These are phyloP conservation scores for Drosophila setifemur DNA, from an alignment of 1,140 invertebrate species.

Conservation along the genomic window DNA sequence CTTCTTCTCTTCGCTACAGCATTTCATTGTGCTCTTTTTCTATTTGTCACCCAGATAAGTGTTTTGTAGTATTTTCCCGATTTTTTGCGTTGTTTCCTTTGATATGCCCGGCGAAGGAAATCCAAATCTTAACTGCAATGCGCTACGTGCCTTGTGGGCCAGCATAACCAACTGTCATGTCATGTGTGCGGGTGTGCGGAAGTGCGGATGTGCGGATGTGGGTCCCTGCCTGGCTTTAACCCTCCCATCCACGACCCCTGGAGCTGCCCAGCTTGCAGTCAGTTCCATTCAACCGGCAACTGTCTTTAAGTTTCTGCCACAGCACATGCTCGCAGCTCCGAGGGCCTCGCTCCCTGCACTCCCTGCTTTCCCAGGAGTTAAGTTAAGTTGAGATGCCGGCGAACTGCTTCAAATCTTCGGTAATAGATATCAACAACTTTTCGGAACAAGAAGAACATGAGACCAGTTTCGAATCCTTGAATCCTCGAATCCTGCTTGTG, in stretches of 20 bases:
- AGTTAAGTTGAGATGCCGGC: conserved; percentile 69
- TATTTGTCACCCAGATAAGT: conserved; percentile 79
- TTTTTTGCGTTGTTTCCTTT: conserved; percentile 50
- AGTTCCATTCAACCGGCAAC: conserved; percentile 73
- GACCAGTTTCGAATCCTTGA: not conserved
- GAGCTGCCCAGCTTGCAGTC: conserved; percentile 34
- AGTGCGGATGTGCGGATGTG: not conserved
- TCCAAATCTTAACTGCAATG: conserved; percentile 78
- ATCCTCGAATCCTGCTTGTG: not conserved
- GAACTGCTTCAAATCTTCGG: conserved; percentile 74
- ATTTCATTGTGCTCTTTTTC: conserved; percentile 48
- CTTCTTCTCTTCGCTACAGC: not conserved
- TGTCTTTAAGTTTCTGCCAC: conserved; percentile 58
- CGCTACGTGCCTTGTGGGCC: conserved; percentile 71
- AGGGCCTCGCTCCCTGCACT: not conserved
- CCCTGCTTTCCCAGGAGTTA: conserved; percentile 37
- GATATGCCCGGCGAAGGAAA: conserved; percentile 62
- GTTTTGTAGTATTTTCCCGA: conserved; percentile 76
- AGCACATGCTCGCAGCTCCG: not conserved
- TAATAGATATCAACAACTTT: conserved; percentile 79
- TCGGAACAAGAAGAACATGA: conserved; percentile 46
- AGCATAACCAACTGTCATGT: conserved; percentile 69
- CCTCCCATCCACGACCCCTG: not conserved
- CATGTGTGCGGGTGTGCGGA: conserved; percentile 38
- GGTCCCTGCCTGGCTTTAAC: not conserved